Evolutionary conservation across 2,797 vertebrate genomes (phyloP).

Genomic region (Acipenser oxyrinchus): DNA sequence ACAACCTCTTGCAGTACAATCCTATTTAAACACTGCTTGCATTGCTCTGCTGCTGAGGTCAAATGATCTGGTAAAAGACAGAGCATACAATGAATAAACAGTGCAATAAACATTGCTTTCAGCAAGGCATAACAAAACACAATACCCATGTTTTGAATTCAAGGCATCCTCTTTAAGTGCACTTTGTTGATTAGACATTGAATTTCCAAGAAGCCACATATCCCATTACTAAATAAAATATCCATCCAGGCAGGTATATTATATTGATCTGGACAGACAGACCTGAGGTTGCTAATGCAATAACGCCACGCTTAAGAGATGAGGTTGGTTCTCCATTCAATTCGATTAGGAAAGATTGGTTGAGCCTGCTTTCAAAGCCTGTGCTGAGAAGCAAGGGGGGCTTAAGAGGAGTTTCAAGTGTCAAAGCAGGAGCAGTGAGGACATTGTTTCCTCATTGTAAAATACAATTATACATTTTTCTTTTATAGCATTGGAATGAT

Average conservation of each 20-base stretch:
- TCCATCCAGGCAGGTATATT: conserved; percentile 31
- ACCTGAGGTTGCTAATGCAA: conserved; percentile 28
- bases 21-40: too few species aligned
- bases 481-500: neutral
- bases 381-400: conserved; percentile 6
- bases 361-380: neutral
- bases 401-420: conserved; percentile 6
- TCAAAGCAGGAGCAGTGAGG: neutral
- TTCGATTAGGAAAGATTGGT: conserved; percentile 16
- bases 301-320: conserved; percentile 19
- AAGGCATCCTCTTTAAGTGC: conserved; percentile 25
- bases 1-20: too few species aligned
- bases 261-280: conserved; percentile 32
- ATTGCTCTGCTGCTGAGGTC: too few species aligned
- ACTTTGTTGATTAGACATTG: conserved; percentile 43
- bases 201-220: conserved; percentile 19
- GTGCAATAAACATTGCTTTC: too few species aligned
- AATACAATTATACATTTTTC: neutral
- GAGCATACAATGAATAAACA: too few species aligned
- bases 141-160: too few species aligned
- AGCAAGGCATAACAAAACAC: too few species aligned
- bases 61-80: too few species aligned
- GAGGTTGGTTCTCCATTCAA: conserved; percentile 8
- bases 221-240: conserved; percentile 19
- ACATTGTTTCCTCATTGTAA: conserved; percentile 4